Percentiles rank a stretch among this genome's conserved stretches.
These are phyloP conservation scores for Phyto melanocephala DNA, from an alignment of 2,888 invertebrate genomes.

Conservation along the genomic window DNA sequence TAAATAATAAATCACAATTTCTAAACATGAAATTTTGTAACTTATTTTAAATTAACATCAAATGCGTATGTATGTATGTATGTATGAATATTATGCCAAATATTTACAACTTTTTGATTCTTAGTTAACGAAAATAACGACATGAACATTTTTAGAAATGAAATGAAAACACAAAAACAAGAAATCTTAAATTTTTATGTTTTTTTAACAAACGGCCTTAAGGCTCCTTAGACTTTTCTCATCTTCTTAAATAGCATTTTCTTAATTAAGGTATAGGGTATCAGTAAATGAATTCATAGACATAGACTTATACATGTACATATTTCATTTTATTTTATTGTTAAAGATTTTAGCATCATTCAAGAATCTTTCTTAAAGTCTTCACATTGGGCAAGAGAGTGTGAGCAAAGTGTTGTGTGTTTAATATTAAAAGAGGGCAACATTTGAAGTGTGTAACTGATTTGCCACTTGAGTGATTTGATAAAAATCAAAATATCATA, in stretches of 20 bases:
- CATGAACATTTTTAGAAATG: background rate
- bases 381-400: background rate
- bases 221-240: background rate
- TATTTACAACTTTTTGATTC: background rate
- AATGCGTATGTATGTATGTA: background rate
- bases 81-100: background rate
- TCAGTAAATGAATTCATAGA: background rate
- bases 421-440: slow-evolving; percentile 63
- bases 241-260: slow-evolving; percentile 4
- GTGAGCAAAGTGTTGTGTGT: slow-evolving; percentile 22
- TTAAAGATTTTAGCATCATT: slow-evolving; percentile 24
- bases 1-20: too few relatives aligned
- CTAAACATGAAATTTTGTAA: background rate
- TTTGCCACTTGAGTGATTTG: slow-evolving; percentile 76
- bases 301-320: background rate
- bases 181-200: background rate
- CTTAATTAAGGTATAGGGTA: background rate
- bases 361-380: background rate
- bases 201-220: slow-evolving; percentile 10
- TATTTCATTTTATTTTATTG: background rate
- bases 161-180: background rate
- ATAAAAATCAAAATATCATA: slow-evolving; percentile 72
- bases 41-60: background rate
- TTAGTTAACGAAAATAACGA: background rate
- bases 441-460: slow-evolving; percentile 76